Evolutionary conservation across 2,113 vertebrate species (phyloP), one percentile per base, ranked within the genome.

Genomic region (Camelus bactrianus): DNA sequence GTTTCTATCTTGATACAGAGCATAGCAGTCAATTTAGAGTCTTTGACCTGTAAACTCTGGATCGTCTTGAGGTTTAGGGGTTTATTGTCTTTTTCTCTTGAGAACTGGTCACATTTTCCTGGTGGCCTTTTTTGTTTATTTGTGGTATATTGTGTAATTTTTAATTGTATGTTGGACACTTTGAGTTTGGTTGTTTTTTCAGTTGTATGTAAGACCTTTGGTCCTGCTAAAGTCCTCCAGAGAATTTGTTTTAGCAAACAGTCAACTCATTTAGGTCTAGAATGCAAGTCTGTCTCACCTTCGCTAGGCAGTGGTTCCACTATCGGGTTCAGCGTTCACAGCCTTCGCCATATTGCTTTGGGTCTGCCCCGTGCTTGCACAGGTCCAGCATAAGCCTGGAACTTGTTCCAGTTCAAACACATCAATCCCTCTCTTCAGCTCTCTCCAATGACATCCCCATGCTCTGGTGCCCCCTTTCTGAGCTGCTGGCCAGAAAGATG

Each of bases 21-120:
- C 72, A 85, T 24, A 60, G 6, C 20, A 52, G 16, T 16, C 19
- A 22, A 83, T 42, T 81, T 24, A 54, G 69, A 91, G 30, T 75
- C 35, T 95, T 72, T 91, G 60, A 84, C 64, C 19, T 95, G 30
- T 42, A 86, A 64, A 89, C 62, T 65, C 52, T 60, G 24, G 28
- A 1, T 58, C 20, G 69, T 60, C 28, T 81, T 28, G 32, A 65
- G 22, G 8, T 75, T 69, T 35, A 60, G 22, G 13, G 42, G 14
- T 75, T 79, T 52, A 54, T 32, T 42, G 28, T 72, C 20, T 69
- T 70, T 79, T 65, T 79, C 19, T 6, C 14, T 52, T 80, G 42
- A 56, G 26, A 84, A 80, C 4, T 62, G 6, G 15, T 54, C 70
- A 9, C 22, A 58, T 88, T 84, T 62, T 70, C 48, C 12, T 13